Conservation (phyloP, 2,113 vertebrate species). For the Nycticorax nycticorax region DNA sequence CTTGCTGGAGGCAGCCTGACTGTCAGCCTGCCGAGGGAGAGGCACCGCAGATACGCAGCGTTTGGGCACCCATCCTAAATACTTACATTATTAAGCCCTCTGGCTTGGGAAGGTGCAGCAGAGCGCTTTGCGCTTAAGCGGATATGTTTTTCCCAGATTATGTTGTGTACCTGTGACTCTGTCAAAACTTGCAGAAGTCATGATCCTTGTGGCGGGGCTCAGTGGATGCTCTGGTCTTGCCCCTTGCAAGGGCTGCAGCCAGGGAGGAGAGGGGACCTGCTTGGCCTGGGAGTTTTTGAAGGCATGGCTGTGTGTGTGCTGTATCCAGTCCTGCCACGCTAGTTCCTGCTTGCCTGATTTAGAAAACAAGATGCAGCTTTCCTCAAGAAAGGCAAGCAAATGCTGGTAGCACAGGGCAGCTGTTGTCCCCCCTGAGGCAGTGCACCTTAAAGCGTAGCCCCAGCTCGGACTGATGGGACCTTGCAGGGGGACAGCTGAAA, state of each 20-base stretch:
- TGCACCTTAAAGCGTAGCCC: background rate
- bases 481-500: background rate
- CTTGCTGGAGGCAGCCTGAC: background rate
- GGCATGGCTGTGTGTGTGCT: background rate
- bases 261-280: background rate
- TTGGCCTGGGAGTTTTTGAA: background rate
- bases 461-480: background rate
- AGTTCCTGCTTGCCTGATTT: background rate
- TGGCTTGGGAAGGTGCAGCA: background rate
- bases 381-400: background rate
- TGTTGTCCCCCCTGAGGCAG: background rate
- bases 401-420: background rate
- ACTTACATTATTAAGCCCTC: background rate
- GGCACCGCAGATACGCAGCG: background rate
- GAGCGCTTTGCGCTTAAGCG: fast-evolving
- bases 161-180: background rate
- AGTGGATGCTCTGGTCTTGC: background rate
- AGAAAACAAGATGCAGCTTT: background rate
- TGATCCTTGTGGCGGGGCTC: background rate
- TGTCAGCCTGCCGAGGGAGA: background rate
- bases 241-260: background rate
- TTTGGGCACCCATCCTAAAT: background rate
- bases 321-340: background rate
- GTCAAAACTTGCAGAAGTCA: background rate
- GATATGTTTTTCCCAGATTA: background rate